A percentile compares a stretch with the other conserved stretches of the same genome.
phyloP scores from a whole-genome alignment of 2,888 invertebrate species.

The Neoitamus cyanurus region DNA sequence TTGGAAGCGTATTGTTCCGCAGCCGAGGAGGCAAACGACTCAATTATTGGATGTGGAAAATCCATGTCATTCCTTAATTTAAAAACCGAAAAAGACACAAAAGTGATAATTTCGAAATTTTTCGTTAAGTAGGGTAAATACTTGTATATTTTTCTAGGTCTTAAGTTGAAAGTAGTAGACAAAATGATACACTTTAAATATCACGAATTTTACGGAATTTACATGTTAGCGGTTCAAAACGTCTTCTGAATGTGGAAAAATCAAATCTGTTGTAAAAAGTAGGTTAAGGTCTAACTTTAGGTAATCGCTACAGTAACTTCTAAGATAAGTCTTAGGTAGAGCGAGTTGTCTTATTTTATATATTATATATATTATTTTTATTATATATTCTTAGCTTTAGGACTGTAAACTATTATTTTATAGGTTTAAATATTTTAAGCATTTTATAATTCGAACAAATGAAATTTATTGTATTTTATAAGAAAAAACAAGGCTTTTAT shows the following conservation, averaged over 20 bases:
- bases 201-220: conserved; percentile 1
- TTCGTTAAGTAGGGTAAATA: conserved; percentile 30
- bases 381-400: conserved; percentile 37
- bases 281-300: neutral
- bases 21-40: neutral
- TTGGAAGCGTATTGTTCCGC: conserved; percentile 1
- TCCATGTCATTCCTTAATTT: conserved; percentile 19
- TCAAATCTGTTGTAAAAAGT: conserved; percentile 24
- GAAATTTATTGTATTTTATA: conserved; percentile 38
- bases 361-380: conserved; percentile 39
- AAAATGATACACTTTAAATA: neutral
- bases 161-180: conserved; percentile 16
- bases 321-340: conserved; percentile 15
- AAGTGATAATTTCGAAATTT: conserved; percentile 43
- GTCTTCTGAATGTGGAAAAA: neutral
- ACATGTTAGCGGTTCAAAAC: neutral
- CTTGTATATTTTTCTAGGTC: conserved; percentile 29
- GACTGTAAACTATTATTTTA: conserved; percentile 38
- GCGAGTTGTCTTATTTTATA: conserved; percentile 25
- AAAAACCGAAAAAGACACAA: conserved; percentile 35
- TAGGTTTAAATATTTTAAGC: conserved; percentile 29
- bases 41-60: neutral
- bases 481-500: neutral
- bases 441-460: conserved; percentile 37
- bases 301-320: neutral